Conservation (phyloP, 2,797 vertebrate genomes). For the Morus bassanus region DNA sequence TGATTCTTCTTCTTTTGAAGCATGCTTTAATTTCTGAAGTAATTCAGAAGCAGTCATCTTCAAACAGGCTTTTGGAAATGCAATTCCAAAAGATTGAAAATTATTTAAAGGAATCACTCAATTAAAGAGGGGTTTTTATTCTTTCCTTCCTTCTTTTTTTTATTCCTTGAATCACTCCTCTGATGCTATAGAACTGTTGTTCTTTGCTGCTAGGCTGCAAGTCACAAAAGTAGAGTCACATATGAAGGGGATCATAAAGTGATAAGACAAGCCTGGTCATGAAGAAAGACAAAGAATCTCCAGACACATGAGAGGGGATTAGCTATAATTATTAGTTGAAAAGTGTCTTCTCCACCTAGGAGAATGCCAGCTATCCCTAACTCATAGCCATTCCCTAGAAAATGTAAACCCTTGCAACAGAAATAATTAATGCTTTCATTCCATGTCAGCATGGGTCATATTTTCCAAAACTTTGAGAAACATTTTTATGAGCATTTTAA, state of each 20-base stretch:
- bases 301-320: background rate
- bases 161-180: background rate
- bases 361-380: background rate
- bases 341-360: background rate
- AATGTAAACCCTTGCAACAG: background rate
- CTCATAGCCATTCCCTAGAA: background rate
- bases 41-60: background rate
- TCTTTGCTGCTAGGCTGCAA: background rate
- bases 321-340: background rate
- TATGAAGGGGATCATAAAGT: background rate
- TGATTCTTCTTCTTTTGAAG: background rate
- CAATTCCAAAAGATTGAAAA: background rate
- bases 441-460: background rate
- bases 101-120: background rate
- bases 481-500: background rate
- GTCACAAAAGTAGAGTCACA: background rate
- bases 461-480: background rate
- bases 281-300: background rate
- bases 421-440: background rate
- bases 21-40: background rate
- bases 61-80: background rate
- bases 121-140: rapidly evolving
- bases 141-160: background rate
- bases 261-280: background rate
- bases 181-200: background rate